Evolutionary conservation across 2,113 vertebrate genomes (phyloP), one percentile per base, ranked within the genome.

Genomic region (Aythya baeri): DNA sequence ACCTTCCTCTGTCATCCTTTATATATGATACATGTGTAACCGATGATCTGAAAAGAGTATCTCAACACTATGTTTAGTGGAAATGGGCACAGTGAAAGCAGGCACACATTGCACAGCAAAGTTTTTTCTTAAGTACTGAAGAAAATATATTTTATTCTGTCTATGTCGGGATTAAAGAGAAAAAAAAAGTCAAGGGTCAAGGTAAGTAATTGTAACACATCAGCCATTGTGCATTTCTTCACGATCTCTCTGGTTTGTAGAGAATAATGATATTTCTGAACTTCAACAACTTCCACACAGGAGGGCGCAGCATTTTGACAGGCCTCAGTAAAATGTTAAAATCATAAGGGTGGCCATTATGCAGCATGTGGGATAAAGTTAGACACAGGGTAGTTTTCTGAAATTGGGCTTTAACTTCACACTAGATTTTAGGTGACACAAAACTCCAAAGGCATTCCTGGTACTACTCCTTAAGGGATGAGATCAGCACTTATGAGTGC

Each of bases 241-340:
- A 23, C 91, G 81, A 88, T 82, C 36, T 36, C 72, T 88, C 57
- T 38, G 52, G 72, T 17, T 94, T 86, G 49, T 79, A 76, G 21
- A 92, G 83, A 93, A 74, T 72, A 79, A 89, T 83, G 86, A 91
- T 73, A 34, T 82, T 92, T 89, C 86, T 85, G n/a, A 70, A 85
- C 74, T 91, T 94, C 68, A 93, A 3, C 89, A 91, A 73, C 43
- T 92, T 96, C 38, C 77, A 84, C 1, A 4, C 52, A 94, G 94
- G 83, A 80, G 89, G 62, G 49, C 59, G 80, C 77, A 88, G 66
- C 32, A 17, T 94, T 85, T 76, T 91, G 83, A 80, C 63, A 94
- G 83, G 89, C 62, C 76, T 83, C 93, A 68, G 82, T 81, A 97
- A 96, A 94, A 91, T 31, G 96, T 96, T 96, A 91, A 93, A 95